Base-by-base conservation (phyloP, 2,888 invertebrate genomes). In the Lordiphosa fenestrarum region DNA sequence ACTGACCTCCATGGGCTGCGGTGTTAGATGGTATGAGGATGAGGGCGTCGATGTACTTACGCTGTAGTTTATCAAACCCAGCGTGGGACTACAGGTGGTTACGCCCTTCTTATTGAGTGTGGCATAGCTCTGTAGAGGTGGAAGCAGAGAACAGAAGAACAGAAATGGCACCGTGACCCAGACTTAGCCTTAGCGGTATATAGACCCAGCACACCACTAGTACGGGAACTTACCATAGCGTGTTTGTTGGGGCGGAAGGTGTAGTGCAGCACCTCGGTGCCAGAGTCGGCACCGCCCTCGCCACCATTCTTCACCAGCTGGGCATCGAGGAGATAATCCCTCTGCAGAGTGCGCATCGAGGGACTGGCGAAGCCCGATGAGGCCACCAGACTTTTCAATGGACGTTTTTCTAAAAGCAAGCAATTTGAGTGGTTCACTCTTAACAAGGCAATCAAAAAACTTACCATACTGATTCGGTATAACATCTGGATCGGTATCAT, bases 391-490 rank as follows among this genome's bases (percentile, higher is more conserved):
- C 88, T 78, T 70, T 89, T 90, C 15, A 89, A 66, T 69, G 90
- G 90, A 75, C 90, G 88, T 86, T 90, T 89, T 73, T 90, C 90
- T 90, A 66, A n/a, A 53, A 44, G 59, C 51, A 23, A 48, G 5
- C 0, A 15, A 3, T 6, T 19, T 6, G 10, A n/a, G 9, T 9
- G 9, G 30, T 2, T 30, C 0, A 30, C 13, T 7, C 9, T 6
- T 49, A 23, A 35, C 25, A 35, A 6, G 13, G 23, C 4, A 15
- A n/a, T 15, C 30, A 9, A 9, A 30, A 13, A 4, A 89, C 93
- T 92, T 86, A 96, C 96, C 95, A 90, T 95, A 95, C 90, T 96
- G 94, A 91, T 94, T 95, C 71, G 95, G 94, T 90, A 96, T 95
- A 83, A 96, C 95, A 90, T 96, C 96, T 44, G 96, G 95, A 90